Evolutionary conservation across 2,888 invertebrate genomes (phyloP).

Genomic region (Acanthococcus lagerstroemiae): DNA sequence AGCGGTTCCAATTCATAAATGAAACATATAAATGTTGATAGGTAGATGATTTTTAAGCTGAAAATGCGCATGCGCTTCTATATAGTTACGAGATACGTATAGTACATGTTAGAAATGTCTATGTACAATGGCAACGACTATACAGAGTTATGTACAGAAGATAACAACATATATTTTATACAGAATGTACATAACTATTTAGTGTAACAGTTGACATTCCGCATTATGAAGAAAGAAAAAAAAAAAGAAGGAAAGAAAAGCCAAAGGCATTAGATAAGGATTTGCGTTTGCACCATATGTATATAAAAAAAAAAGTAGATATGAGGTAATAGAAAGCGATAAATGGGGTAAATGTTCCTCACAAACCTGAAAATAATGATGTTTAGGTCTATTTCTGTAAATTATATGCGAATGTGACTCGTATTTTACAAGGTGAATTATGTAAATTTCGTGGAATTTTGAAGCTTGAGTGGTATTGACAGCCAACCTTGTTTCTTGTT

Average conservation of each 20-base stretch:
- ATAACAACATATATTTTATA: neutral
- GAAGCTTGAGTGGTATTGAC: conserved; percentile 21
- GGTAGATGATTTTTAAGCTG: no score
- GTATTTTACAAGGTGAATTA: no score
- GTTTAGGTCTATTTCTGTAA: no score
- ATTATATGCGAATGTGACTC: no score
- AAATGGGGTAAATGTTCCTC: conserved; percentile 7
- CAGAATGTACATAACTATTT: neutral
- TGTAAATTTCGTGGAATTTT: no score
- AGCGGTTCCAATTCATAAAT: no score
- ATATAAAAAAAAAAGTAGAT: neutral
- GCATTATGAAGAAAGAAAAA: conserved; percentile 12
- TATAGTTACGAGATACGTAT: no score
- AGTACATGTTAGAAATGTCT: neutral
- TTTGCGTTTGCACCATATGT: conserved; percentile 25
- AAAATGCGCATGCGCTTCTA: neutral
- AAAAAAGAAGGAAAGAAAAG: conserved; percentile 6
- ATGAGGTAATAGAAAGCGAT: conserved; percentile 2
- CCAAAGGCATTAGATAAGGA: conserved; percentile 23
- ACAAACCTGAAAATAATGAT: conserved; percentile 6
- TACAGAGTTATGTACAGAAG: neutral
- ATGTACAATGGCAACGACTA: neutral
- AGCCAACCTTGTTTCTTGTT: conserved; percentile 23
- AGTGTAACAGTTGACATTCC: conserved; percentile 23
- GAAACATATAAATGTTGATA: no score